Evolutionary conservation across 1,140 invertebrate species (phyloP).

Genomic region (Bursaphelenchus mucronatus): DNA sequence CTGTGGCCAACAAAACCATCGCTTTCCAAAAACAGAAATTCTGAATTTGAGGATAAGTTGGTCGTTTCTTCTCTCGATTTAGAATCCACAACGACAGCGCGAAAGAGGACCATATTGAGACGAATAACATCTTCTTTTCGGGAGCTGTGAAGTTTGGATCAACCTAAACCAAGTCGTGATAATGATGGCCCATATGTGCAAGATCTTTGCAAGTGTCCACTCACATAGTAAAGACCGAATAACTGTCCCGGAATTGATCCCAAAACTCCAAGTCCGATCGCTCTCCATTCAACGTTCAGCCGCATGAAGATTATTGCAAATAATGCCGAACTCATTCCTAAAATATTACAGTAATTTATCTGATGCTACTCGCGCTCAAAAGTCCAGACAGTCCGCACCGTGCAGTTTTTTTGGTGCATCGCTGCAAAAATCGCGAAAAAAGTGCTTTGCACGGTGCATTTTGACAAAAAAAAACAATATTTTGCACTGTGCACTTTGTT

Average conservation of each 20-base stretch:
- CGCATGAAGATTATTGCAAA: slow-evolving; percentile 38
- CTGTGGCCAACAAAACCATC: slow-evolving; percentile 40
- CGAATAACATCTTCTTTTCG: slow-evolving; percentile 55
- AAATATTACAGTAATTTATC: neutral
- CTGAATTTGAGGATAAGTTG: slow-evolving; percentile 39
- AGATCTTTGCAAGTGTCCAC: neutral
- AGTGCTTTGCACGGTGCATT: no score
- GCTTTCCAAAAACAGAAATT: slow-evolving; percentile 38
- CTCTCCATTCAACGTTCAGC: slow-evolving; percentile 40
- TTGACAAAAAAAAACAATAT: no score
- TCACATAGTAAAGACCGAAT: slow-evolving; percentile 32
- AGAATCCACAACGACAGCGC: slow-evolving; percentile 50
- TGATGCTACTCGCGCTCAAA: no score
- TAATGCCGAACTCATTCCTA: slow-evolving; percentile 48
- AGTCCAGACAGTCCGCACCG: no score
- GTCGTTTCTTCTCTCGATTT: slow-evolving; percentile 44
- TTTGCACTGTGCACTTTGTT: no score
- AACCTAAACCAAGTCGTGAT: slow-evolving; percentile 23
- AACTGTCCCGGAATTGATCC: slow-evolving; percentile 39
- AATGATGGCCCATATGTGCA: neutral
- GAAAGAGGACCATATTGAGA: slow-evolving; percentile 53
- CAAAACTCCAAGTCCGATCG: slow-evolving; percentile 30
- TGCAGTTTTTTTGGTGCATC: no score
- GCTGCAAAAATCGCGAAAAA: no score
- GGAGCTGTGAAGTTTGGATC: slow-evolving; percentile 29